Evolutionary conservation across 1,140 invertebrate species (phyloP).

Genomic region (Zeugodacus cucurbitae): DNA sequence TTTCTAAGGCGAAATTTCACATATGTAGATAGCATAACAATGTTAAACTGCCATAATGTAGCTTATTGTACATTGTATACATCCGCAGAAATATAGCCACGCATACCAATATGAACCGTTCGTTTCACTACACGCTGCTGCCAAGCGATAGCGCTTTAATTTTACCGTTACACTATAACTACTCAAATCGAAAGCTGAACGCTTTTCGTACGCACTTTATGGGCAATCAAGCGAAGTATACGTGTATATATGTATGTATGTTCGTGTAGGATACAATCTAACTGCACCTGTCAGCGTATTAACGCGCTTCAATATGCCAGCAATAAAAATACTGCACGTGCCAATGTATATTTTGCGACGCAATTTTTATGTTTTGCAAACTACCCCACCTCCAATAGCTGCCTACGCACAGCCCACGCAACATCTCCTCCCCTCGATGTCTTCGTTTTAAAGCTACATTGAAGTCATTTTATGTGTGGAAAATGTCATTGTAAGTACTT

Average conservation of each 20-base stretch:
- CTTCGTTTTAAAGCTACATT: background rate
- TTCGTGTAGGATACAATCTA: background rate
- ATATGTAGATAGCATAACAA: too few relatives aligned
- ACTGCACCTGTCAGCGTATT: background rate
- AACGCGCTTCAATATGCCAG: background rate
- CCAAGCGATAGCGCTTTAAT: too few relatives aligned
- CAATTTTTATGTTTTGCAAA: background rate
- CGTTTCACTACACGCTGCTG: too few relatives aligned
- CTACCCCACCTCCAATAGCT: too few relatives aligned
- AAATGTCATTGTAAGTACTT: slow-evolving; percentile 20
- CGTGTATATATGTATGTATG: background rate
- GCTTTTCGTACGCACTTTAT: too few relatives aligned
- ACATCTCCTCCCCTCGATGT: background rate
- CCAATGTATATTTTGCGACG: background rate
- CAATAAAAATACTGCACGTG: background rate
- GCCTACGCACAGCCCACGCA: background rate
- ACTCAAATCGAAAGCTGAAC: too few relatives aligned
- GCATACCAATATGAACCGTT: too few relatives aligned
- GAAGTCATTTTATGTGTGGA: background rate
- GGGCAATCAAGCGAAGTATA: too few relatives aligned
- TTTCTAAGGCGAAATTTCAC: too few relatives aligned
- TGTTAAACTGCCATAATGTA: too few relatives aligned
- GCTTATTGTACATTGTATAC: too few relatives aligned
- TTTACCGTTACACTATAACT: too few relatives aligned
- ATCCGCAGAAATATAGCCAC: accelerated